These are phyloP conservation scores for Diplodus sargus DNA, from an alignment of 2,797 vertebrate genomes.

Conservation along the genomic window DNA sequence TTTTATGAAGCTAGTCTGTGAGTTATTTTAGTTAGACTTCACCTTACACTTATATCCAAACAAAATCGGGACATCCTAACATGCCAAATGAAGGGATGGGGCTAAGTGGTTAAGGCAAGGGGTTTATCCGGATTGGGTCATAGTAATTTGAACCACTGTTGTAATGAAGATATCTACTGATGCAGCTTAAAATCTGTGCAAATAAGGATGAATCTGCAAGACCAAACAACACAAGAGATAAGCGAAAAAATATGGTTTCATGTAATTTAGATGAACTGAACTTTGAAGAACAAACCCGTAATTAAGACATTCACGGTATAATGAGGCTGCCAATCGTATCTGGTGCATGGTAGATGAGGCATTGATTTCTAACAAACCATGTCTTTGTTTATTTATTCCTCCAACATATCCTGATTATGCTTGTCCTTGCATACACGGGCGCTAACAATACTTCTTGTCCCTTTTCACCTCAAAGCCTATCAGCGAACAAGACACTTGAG, in stretches of 20 bases:
- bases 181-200: background rate
- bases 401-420: constrained; percentile 27
- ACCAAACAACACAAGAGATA: background rate
- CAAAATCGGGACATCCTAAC: too few species aligned
- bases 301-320: constrained; percentile 17
- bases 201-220: background rate
- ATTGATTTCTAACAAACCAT: constrained; percentile 54
- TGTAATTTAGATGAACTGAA: background rate
- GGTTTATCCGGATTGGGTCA: too few species aligned
- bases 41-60: too few species aligned
- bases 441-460: constrained; percentile 1
- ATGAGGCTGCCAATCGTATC: constrained; percentile 15
- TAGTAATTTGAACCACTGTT: background rate
- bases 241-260: background rate
- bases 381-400: constrained; percentile 45
- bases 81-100: too few species aligned
- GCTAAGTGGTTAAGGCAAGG: too few species aligned
- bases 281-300: constrained; percentile 20
- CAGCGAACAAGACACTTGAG: constrained; percentile 38
- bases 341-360: constrained; percentile 20
- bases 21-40: too few species aligned
- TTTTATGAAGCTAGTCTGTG: too few species aligned
- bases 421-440: background rate
- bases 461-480: constrained; percentile 20
- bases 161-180: background rate